Evolutionary conservation across 2,888 invertebrate genomes (phyloP).

Genomic region (Spisula subtruncata): DNA sequence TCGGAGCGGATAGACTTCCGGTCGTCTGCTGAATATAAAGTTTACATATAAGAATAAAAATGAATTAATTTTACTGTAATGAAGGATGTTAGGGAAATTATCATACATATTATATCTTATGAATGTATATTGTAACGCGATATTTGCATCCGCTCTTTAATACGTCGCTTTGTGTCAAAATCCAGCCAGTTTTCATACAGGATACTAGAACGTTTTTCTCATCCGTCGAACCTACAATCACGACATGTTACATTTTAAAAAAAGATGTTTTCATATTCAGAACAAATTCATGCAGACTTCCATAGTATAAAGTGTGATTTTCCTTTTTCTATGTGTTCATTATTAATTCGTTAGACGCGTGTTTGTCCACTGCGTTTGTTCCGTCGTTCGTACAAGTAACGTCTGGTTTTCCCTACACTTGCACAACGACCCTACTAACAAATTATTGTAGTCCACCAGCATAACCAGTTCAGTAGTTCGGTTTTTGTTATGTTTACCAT

Average conservation of each 20-base stretch:
- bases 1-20: not conserved
- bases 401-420: too few relatives aligned
- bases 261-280: too few relatives aligned
- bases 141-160: not conserved
- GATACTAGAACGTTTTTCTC: not conserved
- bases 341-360: too few relatives aligned
- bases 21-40: not conserved
- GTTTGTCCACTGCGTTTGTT: too few relatives aligned
- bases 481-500: too few relatives aligned
- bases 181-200: not conserved
- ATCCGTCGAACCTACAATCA: not conserved
- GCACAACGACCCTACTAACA: too few relatives aligned
- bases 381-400: too few relatives aligned
- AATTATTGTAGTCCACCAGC: too few relatives aligned
- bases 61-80: slow-evolving; percentile 24
- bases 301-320: too few relatives aligned
- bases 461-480: too few relatives aligned
- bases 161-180: not conserved
- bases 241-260: not conserved
- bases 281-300: too few relatives aligned
- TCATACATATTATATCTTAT: slow-evolving; percentile 16
- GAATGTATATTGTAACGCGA: not conserved
- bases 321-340: too few relatives aligned
- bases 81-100: not conserved
- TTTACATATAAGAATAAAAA: slow-evolving; percentile 11